Conservation (phyloP, 2,113 vertebrate genomes). For the Cairina moschata region DNA sequence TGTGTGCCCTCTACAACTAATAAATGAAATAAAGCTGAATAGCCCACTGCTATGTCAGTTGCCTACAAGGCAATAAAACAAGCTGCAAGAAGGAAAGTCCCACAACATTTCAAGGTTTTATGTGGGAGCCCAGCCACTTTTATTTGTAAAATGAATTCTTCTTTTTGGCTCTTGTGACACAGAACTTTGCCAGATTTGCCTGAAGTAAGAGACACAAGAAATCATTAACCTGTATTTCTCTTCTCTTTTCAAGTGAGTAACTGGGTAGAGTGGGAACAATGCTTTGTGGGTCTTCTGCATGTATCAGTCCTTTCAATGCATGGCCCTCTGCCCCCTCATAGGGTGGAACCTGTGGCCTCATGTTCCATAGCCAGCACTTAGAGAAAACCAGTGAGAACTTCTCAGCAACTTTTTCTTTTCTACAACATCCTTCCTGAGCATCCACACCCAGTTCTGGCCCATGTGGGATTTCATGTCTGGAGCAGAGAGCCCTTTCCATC, state of each 20-base stretch:
- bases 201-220: not conserved
- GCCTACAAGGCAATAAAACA: not conserved
- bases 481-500: not conserved
- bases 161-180: not conserved
- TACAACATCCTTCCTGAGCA: not conserved
- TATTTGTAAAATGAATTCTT: not conserved
- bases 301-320: not conserved
- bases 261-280: not conserved
- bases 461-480: accelerated
- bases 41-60: not conserved
- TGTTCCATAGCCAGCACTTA: not conserved
- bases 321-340: not conserved
- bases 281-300: not conserved
- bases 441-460: accelerated
- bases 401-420: not conserved
- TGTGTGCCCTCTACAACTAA: not conserved
- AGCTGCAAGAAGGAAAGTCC: not conserved
- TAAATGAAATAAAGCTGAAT: not conserved
- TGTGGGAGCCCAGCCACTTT: not conserved
- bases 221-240: not conserved
- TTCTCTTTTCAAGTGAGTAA: not conserved
- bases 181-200: not conserved
- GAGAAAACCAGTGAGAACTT: not conserved
- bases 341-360: not conserved
- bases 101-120: not conserved